Base-by-base conservation (phyloP, 2,113 vertebrate genomes). In the Pyrgilauda ruficollis region DNA sequence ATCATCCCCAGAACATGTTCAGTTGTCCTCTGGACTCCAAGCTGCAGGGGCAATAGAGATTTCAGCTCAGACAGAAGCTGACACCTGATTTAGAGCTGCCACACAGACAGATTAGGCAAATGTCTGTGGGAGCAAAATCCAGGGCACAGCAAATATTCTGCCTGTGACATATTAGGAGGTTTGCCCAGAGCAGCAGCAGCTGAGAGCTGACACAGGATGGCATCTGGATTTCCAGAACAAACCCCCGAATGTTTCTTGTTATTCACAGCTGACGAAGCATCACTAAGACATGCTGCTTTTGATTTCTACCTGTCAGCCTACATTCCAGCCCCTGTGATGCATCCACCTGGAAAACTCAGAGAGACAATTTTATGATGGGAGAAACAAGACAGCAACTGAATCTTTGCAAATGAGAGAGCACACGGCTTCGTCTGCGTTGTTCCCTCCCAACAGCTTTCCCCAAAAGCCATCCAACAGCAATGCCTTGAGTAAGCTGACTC, bases 261-360 rank as follows among this genome's bases (percentile, higher is more conserved):
- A 94, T 91, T 96, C 92, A 95, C 95, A 96, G 91, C 94, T 96
- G 95, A 96, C 46, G 52, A 94, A 95, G 95, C 96, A 89, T 96
- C 94, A 77, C 87, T 73, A 80, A 91, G 93, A 89, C 93, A 91
- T 74, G 93, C 87, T 95, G 91, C 84, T 93, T 94, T 94, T 91
- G 91, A 96, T 97, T 97, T 95, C 87, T 96, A 96, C 93, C 96
- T 97, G 93, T 94, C 96, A 96, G 78, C 46, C 87, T 83, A 9
- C 70, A 95, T 96, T 96, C 78, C 67, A 76, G 61, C 46, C 90
- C 63, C 74, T 81, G 78, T 66, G 93, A 95, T 92, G 90, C 95
- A 91, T 74, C 76, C 94, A 90, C 94, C 90, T 95, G 90, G 96
- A 96, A 96, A 96, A 96, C 56, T 75, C 85, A n/a, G 79, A 94